phyloP scores from a whole-genome alignment of 2,888 invertebrate genomes.

The Crioceris asparagi region DNA sequence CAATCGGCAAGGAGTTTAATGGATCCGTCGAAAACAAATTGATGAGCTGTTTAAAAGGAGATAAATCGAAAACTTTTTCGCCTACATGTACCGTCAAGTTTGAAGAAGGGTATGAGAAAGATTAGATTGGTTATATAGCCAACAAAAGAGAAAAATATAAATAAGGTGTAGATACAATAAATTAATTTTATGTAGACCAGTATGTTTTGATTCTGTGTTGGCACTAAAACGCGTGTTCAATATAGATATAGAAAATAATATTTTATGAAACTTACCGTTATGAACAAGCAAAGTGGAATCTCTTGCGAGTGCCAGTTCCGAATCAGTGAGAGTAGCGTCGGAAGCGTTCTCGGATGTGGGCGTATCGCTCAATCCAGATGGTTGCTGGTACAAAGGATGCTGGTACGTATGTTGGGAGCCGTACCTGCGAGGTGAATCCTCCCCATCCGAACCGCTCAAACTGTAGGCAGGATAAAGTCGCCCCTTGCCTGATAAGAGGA shows the following conservation, averaged over 20 bases:
- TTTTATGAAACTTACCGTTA: constrained; percentile 65
- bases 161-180: no score
- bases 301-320: constrained; percentile 70
- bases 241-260: no score
- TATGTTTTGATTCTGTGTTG: no score
- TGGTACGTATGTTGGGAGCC: constrained; percentile 37
- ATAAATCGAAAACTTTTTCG: no score
- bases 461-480: constrained; percentile 75
- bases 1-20: constrained; percentile 12
- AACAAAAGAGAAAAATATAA: no score
- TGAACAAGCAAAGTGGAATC: constrained; percentile 73
- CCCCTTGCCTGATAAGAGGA: constrained; percentile 52
- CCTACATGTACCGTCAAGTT: no score
- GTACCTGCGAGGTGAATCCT: constrained; percentile 51
- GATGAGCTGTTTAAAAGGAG: constrained; percentile 16
- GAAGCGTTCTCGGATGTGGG: constrained; percentile 78
- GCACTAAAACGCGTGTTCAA: no score
- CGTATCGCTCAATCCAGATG: constrained; percentile 58
- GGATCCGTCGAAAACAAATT: constrained; percentile 14
- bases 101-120: no score
- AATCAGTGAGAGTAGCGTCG: constrained; percentile 75
- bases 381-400: constrained; percentile 41
- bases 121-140: no score
- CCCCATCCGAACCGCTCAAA: constrained; percentile 67
- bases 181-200: no score